Percentiles rank a stretch among this genome's conserved stretches.
Evolutionary conservation across 2,888 invertebrate species (phyloP).

Genomic region (Odontothrips loti): DNA sequence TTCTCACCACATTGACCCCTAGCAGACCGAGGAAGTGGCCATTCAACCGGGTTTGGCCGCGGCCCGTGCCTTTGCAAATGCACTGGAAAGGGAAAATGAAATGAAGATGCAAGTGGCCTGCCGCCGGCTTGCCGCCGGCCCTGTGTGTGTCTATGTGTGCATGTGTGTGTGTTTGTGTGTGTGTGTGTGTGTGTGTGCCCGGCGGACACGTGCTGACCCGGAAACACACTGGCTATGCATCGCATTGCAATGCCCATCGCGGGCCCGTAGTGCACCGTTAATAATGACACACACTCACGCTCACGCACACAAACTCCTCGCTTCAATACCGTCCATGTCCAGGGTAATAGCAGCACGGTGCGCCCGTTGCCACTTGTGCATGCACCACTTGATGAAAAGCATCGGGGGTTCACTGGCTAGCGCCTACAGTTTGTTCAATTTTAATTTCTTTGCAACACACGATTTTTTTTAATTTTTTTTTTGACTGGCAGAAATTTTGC

Average conservation of each 20-base stretch:
- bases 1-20: too few relatives aligned
- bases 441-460: too few relatives aligned
- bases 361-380: constrained; percentile 20
- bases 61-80: too few relatives aligned
- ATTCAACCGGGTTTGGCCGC: too few relatives aligned
- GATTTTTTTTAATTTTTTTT: too few relatives aligned
- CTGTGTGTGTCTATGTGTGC: neutral
- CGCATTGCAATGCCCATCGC: neutral
- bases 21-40: too few relatives aligned
- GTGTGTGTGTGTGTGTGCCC: neutral
- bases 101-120: neutral
- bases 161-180: neutral
- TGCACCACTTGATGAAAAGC: constrained; percentile 25
- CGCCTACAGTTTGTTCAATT: too few relatives aligned
- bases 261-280: constrained; percentile 9
- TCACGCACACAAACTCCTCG: neutral
- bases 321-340: neutral
- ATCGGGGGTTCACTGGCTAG: too few relatives aligned
- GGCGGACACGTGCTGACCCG: neutral
- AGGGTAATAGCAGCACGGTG: constrained; percentile 12
- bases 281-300: constrained; percentile 7
- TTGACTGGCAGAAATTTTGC: too few relatives aligned
- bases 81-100: neutral
- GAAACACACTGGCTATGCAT: constrained; percentile 12
- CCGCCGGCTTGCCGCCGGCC: neutral